Conservation (phyloP, 2,113 vertebrate species). For the Bubo bubo region DNA sequence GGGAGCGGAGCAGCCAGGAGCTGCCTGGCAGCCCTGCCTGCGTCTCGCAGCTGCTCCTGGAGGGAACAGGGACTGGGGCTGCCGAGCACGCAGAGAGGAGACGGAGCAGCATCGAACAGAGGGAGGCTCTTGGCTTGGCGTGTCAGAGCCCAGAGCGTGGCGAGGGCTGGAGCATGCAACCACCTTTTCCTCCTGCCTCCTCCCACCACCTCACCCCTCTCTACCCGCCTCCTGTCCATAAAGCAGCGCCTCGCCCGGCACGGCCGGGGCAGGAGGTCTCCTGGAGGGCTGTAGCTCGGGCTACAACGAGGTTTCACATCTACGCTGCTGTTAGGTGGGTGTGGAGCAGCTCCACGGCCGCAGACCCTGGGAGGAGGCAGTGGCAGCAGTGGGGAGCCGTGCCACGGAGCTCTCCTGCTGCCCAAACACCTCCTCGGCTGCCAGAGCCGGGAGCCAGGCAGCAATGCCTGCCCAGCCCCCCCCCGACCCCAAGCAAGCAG, state of each 20-base stretch:
- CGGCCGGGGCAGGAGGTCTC: background rate
- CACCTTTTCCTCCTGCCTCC: background rate
- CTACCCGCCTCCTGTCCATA: too few relatives aligned
- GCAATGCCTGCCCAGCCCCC: background rate
- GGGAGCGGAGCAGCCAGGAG: background rate
- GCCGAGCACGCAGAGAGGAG: background rate
- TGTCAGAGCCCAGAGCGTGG: background rate
- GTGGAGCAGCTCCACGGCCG: background rate
- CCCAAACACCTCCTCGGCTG: background rate
- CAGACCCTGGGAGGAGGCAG: accelerated
- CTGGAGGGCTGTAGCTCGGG: background rate
- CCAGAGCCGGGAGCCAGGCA: background rate
- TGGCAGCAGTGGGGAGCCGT: background rate
- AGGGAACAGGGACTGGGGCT: background rate
- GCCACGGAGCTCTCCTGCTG: background rate
- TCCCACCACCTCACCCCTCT: background rate
- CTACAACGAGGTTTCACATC: background rate
- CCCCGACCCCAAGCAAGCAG: background rate
- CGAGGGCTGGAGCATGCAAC: background rate
- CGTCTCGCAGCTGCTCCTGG: background rate
- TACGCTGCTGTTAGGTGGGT: accelerated
- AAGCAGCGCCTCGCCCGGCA: background rate
- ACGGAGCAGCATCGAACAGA: background rate
- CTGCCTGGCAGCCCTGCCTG: background rate
- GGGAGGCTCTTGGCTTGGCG: background rate